Evolutionary conservation across 2,888 invertebrate genomes (phyloP).

Genomic region (Hymenopus coronatus): DNA sequence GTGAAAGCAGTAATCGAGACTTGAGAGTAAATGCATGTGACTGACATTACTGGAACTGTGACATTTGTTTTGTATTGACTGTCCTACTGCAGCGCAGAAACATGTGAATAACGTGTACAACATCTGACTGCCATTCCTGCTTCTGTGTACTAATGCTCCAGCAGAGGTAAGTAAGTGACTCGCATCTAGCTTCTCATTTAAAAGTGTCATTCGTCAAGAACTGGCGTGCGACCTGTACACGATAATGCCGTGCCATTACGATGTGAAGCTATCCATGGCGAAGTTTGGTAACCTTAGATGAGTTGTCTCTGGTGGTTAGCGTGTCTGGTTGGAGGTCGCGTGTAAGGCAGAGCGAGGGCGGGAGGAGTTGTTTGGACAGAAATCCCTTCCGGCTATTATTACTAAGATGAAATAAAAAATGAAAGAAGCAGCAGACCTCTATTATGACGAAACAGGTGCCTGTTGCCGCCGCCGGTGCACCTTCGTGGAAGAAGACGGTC

Average conservation of each 20-base stretch:
- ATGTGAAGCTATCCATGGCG: not conserved
- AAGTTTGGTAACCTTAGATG: not conserved
- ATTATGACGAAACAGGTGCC: constrained; percentile 17
- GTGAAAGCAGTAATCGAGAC: too few species aligned
- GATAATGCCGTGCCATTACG: not conserved
- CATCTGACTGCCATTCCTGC: too few species aligned
- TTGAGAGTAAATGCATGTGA: too few species aligned
- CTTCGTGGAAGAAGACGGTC: not conserved
- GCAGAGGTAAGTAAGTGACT: too few species aligned
- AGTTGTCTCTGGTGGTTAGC: not conserved
- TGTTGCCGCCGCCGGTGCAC: not conserved
- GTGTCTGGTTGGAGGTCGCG: not conserved
- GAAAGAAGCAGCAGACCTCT: not conserved
- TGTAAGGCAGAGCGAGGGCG: not conserved
- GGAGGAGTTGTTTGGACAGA: not conserved
- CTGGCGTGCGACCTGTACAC: too few species aligned
- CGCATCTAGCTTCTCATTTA: too few species aligned
- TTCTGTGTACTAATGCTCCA: too few species aligned
- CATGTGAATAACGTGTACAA: too few species aligned
- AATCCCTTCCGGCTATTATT: not conserved
- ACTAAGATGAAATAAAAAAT: not conserved
- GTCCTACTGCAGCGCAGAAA: too few species aligned
- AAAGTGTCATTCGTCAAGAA: too few species aligned
- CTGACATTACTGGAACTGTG: too few species aligned
- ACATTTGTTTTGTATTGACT: too few species aligned